phyloP scores from a whole-genome alignment of 2,113 vertebrate species.

The Bothrops jararaca region DNA sequence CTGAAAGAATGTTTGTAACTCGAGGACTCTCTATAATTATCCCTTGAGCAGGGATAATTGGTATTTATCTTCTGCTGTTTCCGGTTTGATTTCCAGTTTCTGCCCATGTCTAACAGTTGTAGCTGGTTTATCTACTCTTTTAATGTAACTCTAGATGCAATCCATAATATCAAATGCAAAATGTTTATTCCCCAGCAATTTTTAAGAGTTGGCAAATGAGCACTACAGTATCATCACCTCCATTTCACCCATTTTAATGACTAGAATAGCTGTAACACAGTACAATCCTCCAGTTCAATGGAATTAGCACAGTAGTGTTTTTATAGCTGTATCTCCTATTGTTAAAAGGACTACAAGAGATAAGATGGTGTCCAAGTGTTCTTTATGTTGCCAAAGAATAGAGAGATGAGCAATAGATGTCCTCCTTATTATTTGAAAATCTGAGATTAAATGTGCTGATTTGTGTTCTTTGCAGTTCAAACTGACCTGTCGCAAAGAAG shows the following conservation, averaged over 20 bases:
- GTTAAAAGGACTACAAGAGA: not conserved
- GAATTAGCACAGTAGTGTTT: not conserved
- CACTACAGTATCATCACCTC: not conserved
- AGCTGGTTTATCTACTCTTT: not conserved
- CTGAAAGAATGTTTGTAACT: not conserved
- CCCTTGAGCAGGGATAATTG: not conserved
- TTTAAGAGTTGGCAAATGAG: not conserved
- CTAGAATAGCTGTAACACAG: not conserved
- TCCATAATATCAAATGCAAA: not conserved
- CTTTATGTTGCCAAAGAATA: not conserved
- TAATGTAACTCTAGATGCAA: not conserved
- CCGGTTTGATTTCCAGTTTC: not conserved
- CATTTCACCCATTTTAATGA: not conserved
- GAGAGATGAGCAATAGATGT: not conserved
- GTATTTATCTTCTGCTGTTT: not conserved
- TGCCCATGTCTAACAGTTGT: too few relatives aligned
- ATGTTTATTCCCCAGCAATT: not conserved
- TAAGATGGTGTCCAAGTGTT: not conserved
- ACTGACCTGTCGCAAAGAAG: constrained; percentile 89
- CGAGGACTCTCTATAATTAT: not conserved
- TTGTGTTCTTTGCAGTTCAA: not conserved
- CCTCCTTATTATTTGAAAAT: not conserved
- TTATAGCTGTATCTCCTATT: not conserved
- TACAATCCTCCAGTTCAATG: not conserved
- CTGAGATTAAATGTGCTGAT: not conserved